Conservation (phyloP, 1,140 invertebrate species). For the Condylostylus longicornis region DNA sequence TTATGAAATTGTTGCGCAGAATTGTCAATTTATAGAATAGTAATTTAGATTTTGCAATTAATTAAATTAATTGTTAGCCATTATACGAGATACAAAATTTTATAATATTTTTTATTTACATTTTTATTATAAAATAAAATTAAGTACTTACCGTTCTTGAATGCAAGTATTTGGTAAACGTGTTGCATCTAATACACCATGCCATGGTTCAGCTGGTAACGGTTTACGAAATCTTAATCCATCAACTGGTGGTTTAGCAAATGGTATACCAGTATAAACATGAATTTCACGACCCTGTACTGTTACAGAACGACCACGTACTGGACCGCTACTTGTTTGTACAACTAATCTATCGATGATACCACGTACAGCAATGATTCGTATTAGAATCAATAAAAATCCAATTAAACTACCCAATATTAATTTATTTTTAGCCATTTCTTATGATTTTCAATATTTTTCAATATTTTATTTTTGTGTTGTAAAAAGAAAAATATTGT, state of each 20-base stretch:
- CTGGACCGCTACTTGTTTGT: slow-evolving; percentile 59
- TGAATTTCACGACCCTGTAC: slow-evolving; percentile 70
- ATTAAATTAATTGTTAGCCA: too few species aligned
- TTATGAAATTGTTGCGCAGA: too few species aligned
- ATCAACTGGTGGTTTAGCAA: slow-evolving; percentile 80
- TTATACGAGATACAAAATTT: too few species aligned
- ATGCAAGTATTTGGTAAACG: slow-evolving; percentile 67
- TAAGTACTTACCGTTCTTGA: slow-evolving; percentile 46
- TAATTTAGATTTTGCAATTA: too few species aligned
- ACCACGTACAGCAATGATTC: slow-evolving; percentile 20
- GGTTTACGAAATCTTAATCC: slow-evolving; percentile 76
- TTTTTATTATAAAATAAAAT: too few species aligned
- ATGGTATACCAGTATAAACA: slow-evolving; percentile 86
- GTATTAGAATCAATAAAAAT: slow-evolving; percentile 19
- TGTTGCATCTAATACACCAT: slow-evolving; percentile 63
- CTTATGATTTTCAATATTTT: too few species aligned
- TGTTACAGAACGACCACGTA: slow-evolving; percentile 58
- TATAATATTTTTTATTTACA: too few species aligned
- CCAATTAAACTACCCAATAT: slow-evolving; percentile 11
- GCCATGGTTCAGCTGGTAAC: slow-evolving; percentile 70
- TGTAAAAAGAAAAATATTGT: too few species aligned
- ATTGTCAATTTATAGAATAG: too few species aligned
- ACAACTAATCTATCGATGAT: slow-evolving; percentile 54
- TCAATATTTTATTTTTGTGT: too few species aligned
- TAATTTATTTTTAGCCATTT: too few species aligned